Conservation (phyloP, 2,113 vertebrate species). For the Lagenorhynchus albirostris region DNA sequence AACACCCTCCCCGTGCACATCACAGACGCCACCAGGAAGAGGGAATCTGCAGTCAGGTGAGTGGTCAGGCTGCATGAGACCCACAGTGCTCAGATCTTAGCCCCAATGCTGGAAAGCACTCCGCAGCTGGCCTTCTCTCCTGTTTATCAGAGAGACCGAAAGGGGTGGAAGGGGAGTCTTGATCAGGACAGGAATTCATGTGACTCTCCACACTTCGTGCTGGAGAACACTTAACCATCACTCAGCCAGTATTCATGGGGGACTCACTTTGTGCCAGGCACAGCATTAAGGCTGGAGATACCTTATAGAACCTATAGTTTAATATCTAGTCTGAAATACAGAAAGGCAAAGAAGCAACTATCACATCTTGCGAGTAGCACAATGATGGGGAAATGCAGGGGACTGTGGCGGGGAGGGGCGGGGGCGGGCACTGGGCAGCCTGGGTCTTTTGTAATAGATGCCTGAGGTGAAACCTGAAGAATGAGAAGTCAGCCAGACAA, state of each 20-base stretch:
- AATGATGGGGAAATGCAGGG: background rate
- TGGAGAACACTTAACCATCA: background rate
- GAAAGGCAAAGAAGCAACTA: background rate
- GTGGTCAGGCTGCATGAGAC: background rate
- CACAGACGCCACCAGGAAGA: slow-evolving; percentile 90
- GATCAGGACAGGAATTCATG: background rate
- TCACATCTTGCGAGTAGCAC: background rate
- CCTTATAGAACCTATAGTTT: background rate
- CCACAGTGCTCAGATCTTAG: background rate
- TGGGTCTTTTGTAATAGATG: background rate
- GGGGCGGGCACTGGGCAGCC: background rate
- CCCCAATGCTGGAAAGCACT: background rate
- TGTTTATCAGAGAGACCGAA: background rate
- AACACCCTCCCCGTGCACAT: slow-evolving; percentile 93
- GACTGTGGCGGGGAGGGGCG: background rate
- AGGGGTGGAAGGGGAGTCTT: background rate
- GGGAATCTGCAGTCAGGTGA: slow-evolving; percentile 90
- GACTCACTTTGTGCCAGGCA: background rate
- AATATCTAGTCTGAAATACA: background rate
- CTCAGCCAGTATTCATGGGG: background rate
- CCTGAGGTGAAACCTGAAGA: background rate
- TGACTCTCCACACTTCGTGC: background rate
- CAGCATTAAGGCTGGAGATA: background rate
- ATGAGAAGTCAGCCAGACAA: background rate
- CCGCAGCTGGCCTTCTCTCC: background rate